Conservation (phyloP, 2,888 invertebrate species). For the Anodontia alba region DNA sequence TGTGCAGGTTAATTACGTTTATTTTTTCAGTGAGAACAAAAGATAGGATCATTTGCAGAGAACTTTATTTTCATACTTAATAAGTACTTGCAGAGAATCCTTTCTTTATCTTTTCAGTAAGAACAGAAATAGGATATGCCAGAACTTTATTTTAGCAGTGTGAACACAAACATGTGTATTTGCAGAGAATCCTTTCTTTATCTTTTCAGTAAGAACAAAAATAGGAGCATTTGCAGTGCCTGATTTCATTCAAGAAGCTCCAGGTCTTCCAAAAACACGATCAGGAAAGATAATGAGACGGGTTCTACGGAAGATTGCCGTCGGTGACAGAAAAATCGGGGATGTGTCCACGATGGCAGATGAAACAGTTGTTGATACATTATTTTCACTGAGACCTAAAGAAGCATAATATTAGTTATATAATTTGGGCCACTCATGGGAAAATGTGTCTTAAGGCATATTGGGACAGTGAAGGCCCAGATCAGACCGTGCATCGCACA, state of each 20-base stretch:
- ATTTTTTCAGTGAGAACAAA: too few species aligned
- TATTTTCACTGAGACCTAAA: constrained; percentile 78
- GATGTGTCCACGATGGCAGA: constrained; percentile 98
- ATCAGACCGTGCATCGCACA: background rate
- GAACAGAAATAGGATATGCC: too few species aligned
- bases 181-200: too few species aligned
- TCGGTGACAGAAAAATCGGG: constrained; percentile 95
- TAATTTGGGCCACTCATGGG: background rate
- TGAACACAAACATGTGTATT: too few species aligned
- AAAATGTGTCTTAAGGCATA: background rate
- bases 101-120: too few species aligned
- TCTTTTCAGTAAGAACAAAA: constrained; percentile 90
- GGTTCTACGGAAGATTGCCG: constrained; percentile 96
- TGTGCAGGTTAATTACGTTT: too few species aligned
- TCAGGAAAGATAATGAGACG: constrained; percentile 99
- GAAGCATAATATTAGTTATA: constrained; percentile 55
- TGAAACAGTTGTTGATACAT: constrained; percentile 90
- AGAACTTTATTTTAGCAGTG: too few species aligned
- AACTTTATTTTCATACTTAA: too few species aligned
- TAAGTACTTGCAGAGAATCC: too few species aligned
- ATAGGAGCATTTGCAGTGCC: constrained; percentile 99
- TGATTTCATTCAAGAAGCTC: constrained; percentile 96
- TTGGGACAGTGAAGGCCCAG: background rate
- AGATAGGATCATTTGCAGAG: too few species aligned
- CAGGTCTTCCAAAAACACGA: constrained; percentile 97